Evolutionary conservation across 1,140 invertebrate species (phyloP), one percentile per base, ranked within the genome.

Genomic region (Euwallacea fornicatus): DNA sequence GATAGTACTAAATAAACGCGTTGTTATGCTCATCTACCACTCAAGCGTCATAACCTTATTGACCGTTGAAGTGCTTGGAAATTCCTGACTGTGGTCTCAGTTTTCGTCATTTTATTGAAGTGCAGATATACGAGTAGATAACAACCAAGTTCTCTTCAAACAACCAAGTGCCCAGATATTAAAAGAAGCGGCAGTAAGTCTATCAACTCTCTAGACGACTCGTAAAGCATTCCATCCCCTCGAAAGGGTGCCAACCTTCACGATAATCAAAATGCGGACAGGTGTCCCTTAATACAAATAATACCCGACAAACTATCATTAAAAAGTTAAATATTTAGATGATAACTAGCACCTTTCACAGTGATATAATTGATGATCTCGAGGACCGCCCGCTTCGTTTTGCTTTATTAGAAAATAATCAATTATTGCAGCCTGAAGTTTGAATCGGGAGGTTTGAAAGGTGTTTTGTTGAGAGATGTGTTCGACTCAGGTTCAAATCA

Each of bases 311-410:
- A 11, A 8, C 50, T 56, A 64, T 71, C 15, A 65, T 71, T 71
- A 64, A 42, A 42, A 64, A 62, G 41, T 70, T 62, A 63, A 70
- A 70, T 64, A 70, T 70, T 70, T 70, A 70, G 46, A 46, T 61
- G 42, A 7, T 56, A 70, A 70, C 50, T 64, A 64, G 60, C 55
- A 70, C 68, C 68, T 55, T 63, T 70, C 68, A 69, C 7, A 15
- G 7, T 41, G 21, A 16, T 11, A 16, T 62, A 59, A 69, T 69
- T 69, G 67, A 69, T 69, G 58, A 54, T 54, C 15, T n/a, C 15
- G 9, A 9, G 54, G 7, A 21, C 53, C 55, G 42, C 54, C 66
- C 50, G n/a, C 16, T 59, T 15, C 9, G 11, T n/a, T n/a, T 66
- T 7, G 13, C 21, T 55, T 66, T 59, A 67, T 58, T 67, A 67